A percentile compares a stretch with the other conserved stretches of the same genome.
These are phyloP conservation scores for Bombus superbus DNA, from an alignment of 1,140 invertebrate genomes.

Conservation along the genomic window DNA sequence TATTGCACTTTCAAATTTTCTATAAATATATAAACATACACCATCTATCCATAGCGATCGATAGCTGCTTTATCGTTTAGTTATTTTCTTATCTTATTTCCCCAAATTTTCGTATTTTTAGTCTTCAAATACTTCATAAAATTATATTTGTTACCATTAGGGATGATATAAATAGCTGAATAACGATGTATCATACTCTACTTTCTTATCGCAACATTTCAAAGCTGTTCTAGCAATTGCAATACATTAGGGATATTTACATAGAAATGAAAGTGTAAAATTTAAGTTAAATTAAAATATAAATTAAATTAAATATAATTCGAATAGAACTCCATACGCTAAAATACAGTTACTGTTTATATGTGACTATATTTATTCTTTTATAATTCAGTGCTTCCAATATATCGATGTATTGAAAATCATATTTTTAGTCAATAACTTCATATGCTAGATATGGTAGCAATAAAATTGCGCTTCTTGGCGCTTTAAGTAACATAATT, in stretches of 20 bases:
- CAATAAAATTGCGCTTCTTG: slow-evolving; percentile 27
- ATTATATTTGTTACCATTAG: neutral
- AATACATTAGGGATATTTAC: no score
- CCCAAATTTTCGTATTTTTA: neutral
- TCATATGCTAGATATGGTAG: neutral
- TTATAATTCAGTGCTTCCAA: neutral
- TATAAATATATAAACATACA: neutral
- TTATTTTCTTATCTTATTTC: neutral
- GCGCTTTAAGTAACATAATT: slow-evolving; percentile 25
- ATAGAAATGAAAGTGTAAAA: no score
- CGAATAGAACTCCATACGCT: no score
- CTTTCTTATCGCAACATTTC: no score
- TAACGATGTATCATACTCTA: no score
- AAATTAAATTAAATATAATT: no score
- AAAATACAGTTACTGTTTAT: neutral
- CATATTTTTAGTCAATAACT: neutral
- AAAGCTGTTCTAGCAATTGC: no score
- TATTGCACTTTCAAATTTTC: neutral
- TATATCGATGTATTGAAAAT: neutral
- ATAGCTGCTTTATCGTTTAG: neutral
- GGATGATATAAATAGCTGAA: neutral
- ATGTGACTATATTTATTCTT: neutral
- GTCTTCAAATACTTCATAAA: neutral
- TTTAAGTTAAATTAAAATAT: no score
- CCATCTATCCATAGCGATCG: neutral